Evolutionary conservation across 2,113 vertebrate species (phyloP).

Genomic region (Scopus umbretta): DNA sequence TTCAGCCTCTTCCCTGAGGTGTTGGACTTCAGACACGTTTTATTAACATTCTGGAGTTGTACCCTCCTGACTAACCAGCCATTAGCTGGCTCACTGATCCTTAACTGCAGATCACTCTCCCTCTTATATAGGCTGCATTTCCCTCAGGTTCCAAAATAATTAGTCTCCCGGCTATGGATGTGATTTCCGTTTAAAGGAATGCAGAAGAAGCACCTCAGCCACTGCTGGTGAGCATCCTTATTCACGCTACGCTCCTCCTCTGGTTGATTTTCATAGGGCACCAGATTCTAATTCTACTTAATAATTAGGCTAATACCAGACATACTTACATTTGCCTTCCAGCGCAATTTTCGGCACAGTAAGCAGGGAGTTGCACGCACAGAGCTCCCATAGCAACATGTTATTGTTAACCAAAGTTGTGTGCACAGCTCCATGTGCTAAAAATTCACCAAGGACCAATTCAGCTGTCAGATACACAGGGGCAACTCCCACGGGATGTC

Average conservation of each 20-base stretch:
- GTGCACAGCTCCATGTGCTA: constrained; percentile 12
- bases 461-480: constrained; percentile 33
- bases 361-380: background rate
- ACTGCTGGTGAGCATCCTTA: constrained; percentile 34
- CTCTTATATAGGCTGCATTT: constrained; percentile 66
- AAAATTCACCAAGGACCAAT: constrained; percentile 44
- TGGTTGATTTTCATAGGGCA: constrained; percentile 27
- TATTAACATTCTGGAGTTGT: constrained; percentile 70
- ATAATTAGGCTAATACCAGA: constrained; percentile 43
- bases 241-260: background rate
- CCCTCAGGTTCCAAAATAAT: constrained; percentile 71
- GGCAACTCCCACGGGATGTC: background rate
- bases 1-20: constrained; percentile 61
- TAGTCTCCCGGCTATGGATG: constrained; percentile 65
- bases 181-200: constrained; percentile 62
- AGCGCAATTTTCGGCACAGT: constrained; percentile 22
- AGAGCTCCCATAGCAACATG: constrained; percentile 43
- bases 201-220: constrained; percentile 38
- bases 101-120: constrained; percentile 68
- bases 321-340: constrained; percentile 24
- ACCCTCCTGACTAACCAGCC: constrained; percentile 68
- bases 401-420: constrained; percentile 53
- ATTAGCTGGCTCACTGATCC: constrained; percentile 71
- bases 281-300: constrained; percentile 24
- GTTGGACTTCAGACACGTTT: constrained; percentile 55